Evolutionary conservation across 2,797 vertebrate species (phyloP).

Genomic region (Merluccius polli): DNA sequence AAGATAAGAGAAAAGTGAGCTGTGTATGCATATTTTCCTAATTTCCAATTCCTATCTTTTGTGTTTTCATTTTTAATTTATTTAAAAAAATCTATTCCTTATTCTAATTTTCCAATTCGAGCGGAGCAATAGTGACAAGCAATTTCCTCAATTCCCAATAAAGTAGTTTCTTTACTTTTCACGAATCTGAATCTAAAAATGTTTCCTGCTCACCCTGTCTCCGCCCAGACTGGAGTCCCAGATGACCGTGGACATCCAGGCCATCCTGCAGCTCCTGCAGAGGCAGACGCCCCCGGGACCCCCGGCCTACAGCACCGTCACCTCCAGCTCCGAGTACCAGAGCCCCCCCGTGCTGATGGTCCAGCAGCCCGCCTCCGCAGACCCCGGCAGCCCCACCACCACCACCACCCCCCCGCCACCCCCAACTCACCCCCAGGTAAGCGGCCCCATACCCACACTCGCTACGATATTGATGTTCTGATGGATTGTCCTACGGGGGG

Average conservation of each 20-base stretch:
- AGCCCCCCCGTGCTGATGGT: slow-evolving; percentile 53
- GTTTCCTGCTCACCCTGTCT: not conserved
- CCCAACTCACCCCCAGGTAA: not conserved
- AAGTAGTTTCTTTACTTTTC: too few relatives aligned
- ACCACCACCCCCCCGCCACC: not conserved
- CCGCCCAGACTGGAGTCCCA: slow-evolving; percentile 89
- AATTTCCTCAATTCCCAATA: too few relatives aligned
- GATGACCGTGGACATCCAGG: slow-evolving; percentile 94
- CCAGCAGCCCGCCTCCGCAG: slow-evolving; percentile 74
- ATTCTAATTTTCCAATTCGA: too few relatives aligned
- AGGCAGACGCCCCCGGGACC: slow-evolving; percentile 83
- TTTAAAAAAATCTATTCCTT: too few relatives aligned
- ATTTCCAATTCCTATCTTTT: not conserved
- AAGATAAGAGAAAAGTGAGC: too few relatives aligned
- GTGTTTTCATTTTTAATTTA: not conserved
- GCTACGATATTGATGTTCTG: too few relatives aligned
- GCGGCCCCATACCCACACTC: too few relatives aligned
- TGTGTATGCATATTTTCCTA: not conserved
- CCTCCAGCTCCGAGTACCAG: slow-evolving; percentile 80
- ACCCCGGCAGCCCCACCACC: slow-evolving; percentile 71
- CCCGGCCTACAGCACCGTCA: slow-evolving; percentile 91
- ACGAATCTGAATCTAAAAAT: too few relatives aligned
- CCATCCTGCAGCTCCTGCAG: slow-evolving; percentile 93
- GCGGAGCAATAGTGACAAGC: too few relatives aligned
- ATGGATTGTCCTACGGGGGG: too few relatives aligned